phyloP scores from a whole-genome alignment of 1,140 invertebrate species.

The Daktulosphaira vitifoliae region DNA sequence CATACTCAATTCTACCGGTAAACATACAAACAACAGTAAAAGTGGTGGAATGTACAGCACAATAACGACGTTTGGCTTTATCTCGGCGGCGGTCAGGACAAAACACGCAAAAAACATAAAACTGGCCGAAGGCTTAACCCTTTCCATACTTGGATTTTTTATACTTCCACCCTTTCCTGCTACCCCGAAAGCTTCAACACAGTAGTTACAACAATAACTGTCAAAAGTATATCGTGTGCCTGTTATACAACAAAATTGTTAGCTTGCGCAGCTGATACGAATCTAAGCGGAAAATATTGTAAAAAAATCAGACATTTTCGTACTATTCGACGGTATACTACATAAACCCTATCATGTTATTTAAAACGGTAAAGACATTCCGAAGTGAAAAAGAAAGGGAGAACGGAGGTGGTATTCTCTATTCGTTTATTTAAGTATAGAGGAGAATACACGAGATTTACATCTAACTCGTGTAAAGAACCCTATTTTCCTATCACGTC shows the following conservation, averaged over 20 bases:
- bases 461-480: background rate
- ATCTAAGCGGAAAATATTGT: background rate
- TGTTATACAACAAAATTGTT: constrained; percentile 7
- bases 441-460: background rate
- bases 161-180: background rate
- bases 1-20: no score
- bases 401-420: background rate
- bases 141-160: background rate
- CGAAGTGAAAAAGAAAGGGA: no score
- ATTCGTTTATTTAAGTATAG: constrained; percentile 8
- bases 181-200: constrained; percentile 7
- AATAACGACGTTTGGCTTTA: constrained; percentile 13
- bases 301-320: background rate
- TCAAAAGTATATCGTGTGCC: constrained; percentile 15
- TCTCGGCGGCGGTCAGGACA: background rate
- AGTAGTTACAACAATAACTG: constrained; percentile 23
- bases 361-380: background rate
- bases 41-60: background rate
- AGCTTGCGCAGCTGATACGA: background rate
- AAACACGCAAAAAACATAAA: constrained; percentile 9
- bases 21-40: no score
- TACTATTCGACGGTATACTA: background rate
- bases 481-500: background rate
- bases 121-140: background rate
- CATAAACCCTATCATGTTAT: background rate